Percentiles rank a stretch among this genome's conserved stretches.
Evolutionary conservation across 2,888 invertebrate genomes (phyloP).

Genomic region (Chorisops tibialis): DNA sequence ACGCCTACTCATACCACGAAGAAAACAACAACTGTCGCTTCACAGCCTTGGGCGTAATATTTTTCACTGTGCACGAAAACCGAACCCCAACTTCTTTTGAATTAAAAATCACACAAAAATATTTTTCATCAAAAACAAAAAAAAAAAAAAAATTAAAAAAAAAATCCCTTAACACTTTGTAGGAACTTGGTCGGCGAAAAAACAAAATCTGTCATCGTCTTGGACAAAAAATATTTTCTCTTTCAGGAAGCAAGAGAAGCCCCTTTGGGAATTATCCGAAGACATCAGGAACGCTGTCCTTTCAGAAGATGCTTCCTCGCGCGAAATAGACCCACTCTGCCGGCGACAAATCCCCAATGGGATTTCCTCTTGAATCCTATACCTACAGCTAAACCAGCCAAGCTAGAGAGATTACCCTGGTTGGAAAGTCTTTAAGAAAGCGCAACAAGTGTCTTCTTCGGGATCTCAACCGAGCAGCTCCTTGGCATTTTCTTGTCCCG

Average conservation of each 20-base stretch:
- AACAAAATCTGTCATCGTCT: slow-evolving; percentile 19
- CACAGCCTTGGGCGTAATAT: slow-evolving; percentile 14
- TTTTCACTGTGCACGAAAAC: slow-evolving; percentile 12
- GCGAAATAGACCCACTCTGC: slow-evolving; percentile 7
- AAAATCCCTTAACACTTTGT: not conserved
- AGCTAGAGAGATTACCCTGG: not conserved
- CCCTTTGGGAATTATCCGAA: slow-evolving; percentile 19
- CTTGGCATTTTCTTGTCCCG: slow-evolving; percentile 23
- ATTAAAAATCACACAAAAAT: slow-evolving; percentile 12
- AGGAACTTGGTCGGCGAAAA: not conserved
- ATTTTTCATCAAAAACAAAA: not conserved
- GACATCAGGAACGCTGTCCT: slow-evolving; percentile 18
- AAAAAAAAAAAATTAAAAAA: too few species aligned
- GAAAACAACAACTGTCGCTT: slow-evolving; percentile 5
- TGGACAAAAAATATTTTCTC: not conserved
- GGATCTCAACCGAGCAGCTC: slow-evolving; percentile 7
- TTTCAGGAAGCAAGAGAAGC: slow-evolving; percentile 14
- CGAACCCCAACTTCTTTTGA: slow-evolving; percentile 13
- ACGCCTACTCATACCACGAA: too few species aligned
- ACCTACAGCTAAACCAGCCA: too few species aligned
- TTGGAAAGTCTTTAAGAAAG: slow-evolving; percentile 29
- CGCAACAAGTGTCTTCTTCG: slow-evolving; percentile 30
- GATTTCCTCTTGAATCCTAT: not conserved
- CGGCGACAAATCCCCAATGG: slow-evolving; percentile 6
- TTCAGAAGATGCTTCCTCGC: slow-evolving; percentile 4